These are phyloP conservation scores for Micromesistius poutassou DNA, from an alignment of 2,797 vertebrate species.

Conservation along the genomic window DNA sequence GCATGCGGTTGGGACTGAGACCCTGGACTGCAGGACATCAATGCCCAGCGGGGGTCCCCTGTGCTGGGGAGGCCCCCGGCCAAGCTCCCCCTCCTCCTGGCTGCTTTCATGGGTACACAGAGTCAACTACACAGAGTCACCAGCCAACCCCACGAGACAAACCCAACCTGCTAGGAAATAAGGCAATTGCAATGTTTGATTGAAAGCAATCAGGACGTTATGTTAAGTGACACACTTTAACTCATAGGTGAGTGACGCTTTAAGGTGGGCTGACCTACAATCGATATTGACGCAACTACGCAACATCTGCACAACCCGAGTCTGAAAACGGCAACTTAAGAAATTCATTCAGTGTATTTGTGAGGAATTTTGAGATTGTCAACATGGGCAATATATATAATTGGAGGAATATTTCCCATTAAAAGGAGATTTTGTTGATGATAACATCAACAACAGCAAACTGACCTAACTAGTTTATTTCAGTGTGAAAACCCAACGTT, in stretches of 20 bases:
- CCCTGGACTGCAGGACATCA: not conserved
- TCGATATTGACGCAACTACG: not conserved
- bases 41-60: not conserved
- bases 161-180: no score
- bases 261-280: not conserved
- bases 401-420: not conserved
- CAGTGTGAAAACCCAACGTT: not conserved
- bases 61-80: not conserved
- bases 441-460: not conserved
- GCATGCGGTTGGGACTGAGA: not conserved
- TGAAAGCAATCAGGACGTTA: not conserved
- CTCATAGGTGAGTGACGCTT: not conserved
- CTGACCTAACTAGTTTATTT: not conserved
- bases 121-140: not conserved
- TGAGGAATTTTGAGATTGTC: not conserved
- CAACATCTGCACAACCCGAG: no score
- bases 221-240: not conserved
- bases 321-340: not conserved
- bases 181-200: not conserved
- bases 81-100: not conserved
- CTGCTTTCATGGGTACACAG: not conserved
- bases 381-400: not conserved
- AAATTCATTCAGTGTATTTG: not conserved
- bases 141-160: no score
- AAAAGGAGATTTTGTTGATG: not conserved